phyloP scores from a whole-genome alignment of 2,888 invertebrate species.

The Glomeris marginata region DNA sequence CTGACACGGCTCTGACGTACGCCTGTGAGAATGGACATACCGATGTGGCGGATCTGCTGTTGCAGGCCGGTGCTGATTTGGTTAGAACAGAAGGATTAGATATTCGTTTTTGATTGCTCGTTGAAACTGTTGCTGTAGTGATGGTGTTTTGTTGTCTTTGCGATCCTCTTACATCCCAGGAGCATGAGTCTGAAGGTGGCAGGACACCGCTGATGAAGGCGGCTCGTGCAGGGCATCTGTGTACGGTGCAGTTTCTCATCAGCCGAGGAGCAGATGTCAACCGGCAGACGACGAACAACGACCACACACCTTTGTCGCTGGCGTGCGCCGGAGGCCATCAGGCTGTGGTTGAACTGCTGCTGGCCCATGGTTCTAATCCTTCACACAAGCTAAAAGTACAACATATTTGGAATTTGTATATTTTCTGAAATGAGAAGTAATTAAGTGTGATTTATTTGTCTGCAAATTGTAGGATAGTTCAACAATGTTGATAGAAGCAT shows the following conservation, averaged over 20 bases:
- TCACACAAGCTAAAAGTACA: slow-evolving; percentile 80
- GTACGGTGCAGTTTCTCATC: slow-evolving; percentile 90
- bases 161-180: slow-evolving; percentile 34
- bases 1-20: slow-evolving; percentile 90
- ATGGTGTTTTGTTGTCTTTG: background rate
- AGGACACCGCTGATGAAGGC: slow-evolving; percentile 98
- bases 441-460: background rate
- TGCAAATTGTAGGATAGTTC: slow-evolving; percentile 61
- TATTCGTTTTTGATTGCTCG: background rate
- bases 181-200: slow-evolving; percentile 93
- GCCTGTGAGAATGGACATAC: slow-evolving; percentile 99
- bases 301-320: slow-evolving; percentile 90
- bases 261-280: slow-evolving; percentile 75
- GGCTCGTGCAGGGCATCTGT: slow-evolving; percentile 86
- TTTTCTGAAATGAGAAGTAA: background rate
- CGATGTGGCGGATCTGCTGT: slow-evolving; percentile 81
- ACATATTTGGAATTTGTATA: background rate
- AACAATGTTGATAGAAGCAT: slow-evolving; percentile 96
- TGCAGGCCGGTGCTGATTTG: slow-evolving; percentile 78
- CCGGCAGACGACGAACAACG: slow-evolving; percentile 79
- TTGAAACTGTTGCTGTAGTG: background rate
- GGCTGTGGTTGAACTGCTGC: slow-evolving; percentile 77
- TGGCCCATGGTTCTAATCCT: slow-evolving; percentile 85
- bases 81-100: slow-evolving; percentile 31
- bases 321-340: slow-evolving; percentile 95